These are phyloP conservation scores for Kryphioiulus occultus DNA, from an alignment of 2,888 invertebrate species.

Conservation along the genomic window DNA sequence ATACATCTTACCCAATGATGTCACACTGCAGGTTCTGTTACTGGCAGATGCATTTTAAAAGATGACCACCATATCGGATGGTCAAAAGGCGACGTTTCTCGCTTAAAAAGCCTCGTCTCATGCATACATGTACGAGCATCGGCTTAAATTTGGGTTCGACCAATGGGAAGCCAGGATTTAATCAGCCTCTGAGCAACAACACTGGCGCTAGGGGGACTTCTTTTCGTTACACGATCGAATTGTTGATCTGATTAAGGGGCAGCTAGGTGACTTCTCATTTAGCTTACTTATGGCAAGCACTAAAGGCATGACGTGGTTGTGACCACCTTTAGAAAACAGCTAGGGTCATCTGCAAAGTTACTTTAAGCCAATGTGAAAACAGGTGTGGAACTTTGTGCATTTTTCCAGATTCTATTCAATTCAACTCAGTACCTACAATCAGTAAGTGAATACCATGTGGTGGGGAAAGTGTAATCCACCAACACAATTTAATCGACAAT, in stretches of 20 bases:
- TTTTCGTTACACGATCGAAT: background rate
- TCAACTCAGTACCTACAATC: no score
- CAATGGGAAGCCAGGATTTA: background rate
- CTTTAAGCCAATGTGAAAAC: background rate
- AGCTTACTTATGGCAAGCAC: background rate
- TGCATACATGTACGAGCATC: background rate
- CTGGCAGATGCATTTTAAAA: no score
- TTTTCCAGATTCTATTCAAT: no score
- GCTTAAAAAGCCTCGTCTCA: background rate
- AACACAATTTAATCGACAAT: no score
- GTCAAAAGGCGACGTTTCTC: background rate
- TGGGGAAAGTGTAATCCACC: no score
- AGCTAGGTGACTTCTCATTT: background rate
- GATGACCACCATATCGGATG: background rate
- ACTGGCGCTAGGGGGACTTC: background rate
- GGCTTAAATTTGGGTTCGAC: background rate
- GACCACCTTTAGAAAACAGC: background rate
- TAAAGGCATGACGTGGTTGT: background rate
- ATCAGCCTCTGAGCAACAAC: background rate
- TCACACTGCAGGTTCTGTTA: no score
- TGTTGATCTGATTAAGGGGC: background rate
- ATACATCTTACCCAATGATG: no score
- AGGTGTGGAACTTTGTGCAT: background rate
- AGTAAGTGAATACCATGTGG: no score
- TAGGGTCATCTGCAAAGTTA: background rate